phyloP scores from a whole-genome alignment of 1,140 invertebrate species.

The fruit fly (Drosophila melanogaster) region Release_6_plus_ISO1_MT NT_033779.5:5864501-5865000 shows the following conservation, averaged over 20 bases:
- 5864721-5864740: neutral
- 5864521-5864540: slow-evolving; percentile 51
- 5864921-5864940: neutral
- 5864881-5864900: neutral
- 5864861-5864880: neutral
- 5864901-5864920: slow-evolving; percentile 1
- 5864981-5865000: slow-evolving; percentile 10
- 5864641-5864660: slow-evolving; percentile 11
- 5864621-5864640: slow-evolving; percentile 48
- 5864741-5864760: neutral
- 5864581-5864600: slow-evolving; percentile 4
- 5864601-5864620: slow-evolving; percentile 26
- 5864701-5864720: slow-evolving; percentile 14
- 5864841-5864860: neutral
- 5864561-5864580: neutral
- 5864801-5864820: neutral
- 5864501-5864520: slow-evolving; percentile 46
- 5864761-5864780: no score
- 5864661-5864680: slow-evolving; percentile 11
- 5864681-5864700: slow-evolving; percentile 18
- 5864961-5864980: slow-evolving; percentile 3
- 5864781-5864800: no score
- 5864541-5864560: neutral
- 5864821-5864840: neutral
- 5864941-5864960: neutral